Conservation (phyloP, 2,888 invertebrate genomes). For the Oligia strigilis region DNA sequence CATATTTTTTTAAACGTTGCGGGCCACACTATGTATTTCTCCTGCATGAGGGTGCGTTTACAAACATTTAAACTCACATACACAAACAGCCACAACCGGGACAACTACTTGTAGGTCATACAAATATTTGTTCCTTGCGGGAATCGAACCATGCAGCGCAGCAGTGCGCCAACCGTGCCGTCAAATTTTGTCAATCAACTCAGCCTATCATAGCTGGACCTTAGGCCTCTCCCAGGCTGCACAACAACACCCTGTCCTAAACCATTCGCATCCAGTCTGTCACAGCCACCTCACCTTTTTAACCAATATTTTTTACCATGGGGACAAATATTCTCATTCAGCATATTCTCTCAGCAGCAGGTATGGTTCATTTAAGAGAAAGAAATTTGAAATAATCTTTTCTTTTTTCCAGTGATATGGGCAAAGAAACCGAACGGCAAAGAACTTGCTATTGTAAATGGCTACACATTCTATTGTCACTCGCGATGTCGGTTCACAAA, state of each 20-base stretch:
- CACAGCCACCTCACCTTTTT: background rate
- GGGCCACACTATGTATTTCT: no score
- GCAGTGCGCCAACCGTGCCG: no score
- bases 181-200: background rate
- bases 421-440: conserved; percentile 60
- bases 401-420: conserved; percentile 49
- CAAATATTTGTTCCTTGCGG: no score
- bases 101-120: no score
- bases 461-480: conserved; percentile 65
- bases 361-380: background rate
- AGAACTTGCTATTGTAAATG: conserved; percentile 60
- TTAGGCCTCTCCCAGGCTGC: background rate
- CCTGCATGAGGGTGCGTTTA: no score
- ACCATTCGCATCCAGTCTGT: background rate
- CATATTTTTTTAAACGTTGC: no score
- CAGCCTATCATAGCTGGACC: background rate
- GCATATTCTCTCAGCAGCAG: no score
- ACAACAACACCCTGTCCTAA: background rate
- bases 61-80: no score
- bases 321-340: background rate
- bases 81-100: no score
- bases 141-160: no score
- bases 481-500: conserved; percentile 42
- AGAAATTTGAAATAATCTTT: background rate
- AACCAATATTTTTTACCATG: background rate